Evolutionary conservation across 2,797 vertebrate genomes (phyloP).

Genomic region (Champsocephalus esox): DNA sequence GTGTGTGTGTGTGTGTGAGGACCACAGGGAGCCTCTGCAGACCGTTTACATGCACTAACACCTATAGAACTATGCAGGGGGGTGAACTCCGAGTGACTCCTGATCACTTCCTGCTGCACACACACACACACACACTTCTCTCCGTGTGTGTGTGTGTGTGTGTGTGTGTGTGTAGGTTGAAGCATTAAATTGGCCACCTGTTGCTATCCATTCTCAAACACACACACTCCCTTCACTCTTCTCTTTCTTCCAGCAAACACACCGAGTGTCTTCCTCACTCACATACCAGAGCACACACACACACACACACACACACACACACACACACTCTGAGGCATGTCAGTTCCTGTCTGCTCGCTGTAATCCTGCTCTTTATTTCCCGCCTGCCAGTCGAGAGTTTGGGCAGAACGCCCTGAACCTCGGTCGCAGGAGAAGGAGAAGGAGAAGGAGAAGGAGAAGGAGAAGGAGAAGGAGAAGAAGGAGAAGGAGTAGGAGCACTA

Average conservation of each 20-base stretch:
- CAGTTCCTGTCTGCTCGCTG: slow-evolving; percentile 56
- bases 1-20: too few species aligned
- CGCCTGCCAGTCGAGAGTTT: slow-evolving; percentile 48
- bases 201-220: slow-evolving; percentile 59
- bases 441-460: background rate
- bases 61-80: too few species aligned
- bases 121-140: too few species aligned
- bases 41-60: too few species aligned
- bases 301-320: slow-evolving; percentile 12
- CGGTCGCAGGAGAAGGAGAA: slow-evolving; percentile 6
- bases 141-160: background rate
- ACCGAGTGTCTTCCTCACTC: slow-evolving; percentile 11
- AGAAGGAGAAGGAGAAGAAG: too few species aligned
- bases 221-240: slow-evolving; percentile 49
- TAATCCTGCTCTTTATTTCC: slow-evolving; percentile 48
- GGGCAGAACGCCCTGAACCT: slow-evolving; percentile 37
- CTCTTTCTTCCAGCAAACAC: slow-evolving; percentile 50
- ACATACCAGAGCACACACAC: slow-evolving; percentile 25
- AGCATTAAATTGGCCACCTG: slow-evolving; percentile 67
- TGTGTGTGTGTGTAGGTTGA: slow-evolving; percentile 20
- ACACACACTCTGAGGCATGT: slow-evolving; percentile 53
- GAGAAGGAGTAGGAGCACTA: too few species aligned
- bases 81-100: too few species aligned
- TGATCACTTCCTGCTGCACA: too few species aligned
- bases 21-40: too few species aligned